Base-by-base conservation (phyloP, 37 sponge, comb jelly and placozoan genomes). In the Aplysina aerophoba region DNA sequence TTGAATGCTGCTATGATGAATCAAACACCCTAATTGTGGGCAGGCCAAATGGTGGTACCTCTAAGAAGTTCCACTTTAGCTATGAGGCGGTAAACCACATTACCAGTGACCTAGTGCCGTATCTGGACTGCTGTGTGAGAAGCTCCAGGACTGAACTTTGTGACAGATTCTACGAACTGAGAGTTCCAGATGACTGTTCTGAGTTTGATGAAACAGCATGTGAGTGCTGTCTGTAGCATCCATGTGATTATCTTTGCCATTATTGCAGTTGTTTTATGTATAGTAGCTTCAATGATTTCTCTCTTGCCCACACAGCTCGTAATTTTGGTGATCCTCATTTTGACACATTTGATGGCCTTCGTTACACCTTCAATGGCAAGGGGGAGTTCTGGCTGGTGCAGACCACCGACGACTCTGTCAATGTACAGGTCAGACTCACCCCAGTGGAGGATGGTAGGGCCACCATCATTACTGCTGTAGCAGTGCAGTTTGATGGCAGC, bases 241-340 rank as follows among this genome's bases (percentile, higher is more conserved):
- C 8, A 8, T 44, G 50, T 11, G 50, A 11, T 44, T 8, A 11
- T 44, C 8, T 3, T 44, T 44, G 6, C 50, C 8, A 11, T 3
- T 44, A 44, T 8, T 44, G 3, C 6, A 44, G 50, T 44, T 44
- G 50, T 44, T 27, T 17, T 15, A 30, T 56, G 16, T 44, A 31
- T 2, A 24, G 38, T 25, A 41, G 53, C 33, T 16, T 17, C 30
- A 15, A 25, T 27, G 15, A 28, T 20, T 77, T 6, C 35, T 28
- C 53, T 78, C 39, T 36, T 40, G 17, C 25, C 24, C 35, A 37
- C 56, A 25, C 64, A 90, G 91, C 56, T 15, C 85, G 75, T 30
- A 83, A 33, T 8, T 91, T 82, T 55, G 92, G 92, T 55, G 92
- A 91, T 38, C 92, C 92, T 39, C 92, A 91, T 38, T 87, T 91